Base-by-base conservation (phyloP, 2,113 vertebrate species). In the Gadus chalcogrammus region DNA sequence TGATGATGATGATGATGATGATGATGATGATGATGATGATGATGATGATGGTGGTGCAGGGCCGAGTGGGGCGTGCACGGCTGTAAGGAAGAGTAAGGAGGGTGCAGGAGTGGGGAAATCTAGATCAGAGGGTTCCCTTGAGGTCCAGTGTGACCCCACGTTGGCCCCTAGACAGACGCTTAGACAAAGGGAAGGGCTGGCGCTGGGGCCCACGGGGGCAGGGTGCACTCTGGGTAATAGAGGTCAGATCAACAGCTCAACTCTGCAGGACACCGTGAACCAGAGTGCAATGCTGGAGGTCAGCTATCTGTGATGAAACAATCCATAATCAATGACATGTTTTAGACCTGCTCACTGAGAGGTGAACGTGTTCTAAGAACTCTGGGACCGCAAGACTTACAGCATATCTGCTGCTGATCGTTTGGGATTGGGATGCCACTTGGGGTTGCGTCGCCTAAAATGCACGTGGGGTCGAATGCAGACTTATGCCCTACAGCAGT, bases 301-400 rank as follows among this genome's bases (percentile, higher is more conserved):
- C 79, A 96, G 95, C 77, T 94, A 90, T 72, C 88, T 97, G 79
- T 98, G 89, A 88, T 61, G 15, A 27, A 28, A 7, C 20, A 7
- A n/a, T 8, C 0, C 38, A 35, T 67, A 7, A 65, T 3, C 11
- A 20, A 52, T 52, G 18, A 0, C 42, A 48, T 13, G 42, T 48
- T 48, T 2, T 48, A 13, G 42, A 1, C 8, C 42, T 48, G 31
- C 31, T 35, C 31, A 35, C 31, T 35, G 31, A 35, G 31, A 35
- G 31, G 31, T 7, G 42, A 13, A 48, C 42, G 42, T 48, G 42
- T 13, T 48, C 38, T 8, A 42, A 42, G 38, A 42, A 6, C 42
- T 48, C 8, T 48, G 42, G 31, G 42, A 48, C 42, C 42, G 11
- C 42, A 48, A 48, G 42, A 48, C 42, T 48, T 9, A 9, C 42